Base-by-base conservation (phyloP, 2,888 invertebrate genomes). In the Monopis laevigella region DNA sequence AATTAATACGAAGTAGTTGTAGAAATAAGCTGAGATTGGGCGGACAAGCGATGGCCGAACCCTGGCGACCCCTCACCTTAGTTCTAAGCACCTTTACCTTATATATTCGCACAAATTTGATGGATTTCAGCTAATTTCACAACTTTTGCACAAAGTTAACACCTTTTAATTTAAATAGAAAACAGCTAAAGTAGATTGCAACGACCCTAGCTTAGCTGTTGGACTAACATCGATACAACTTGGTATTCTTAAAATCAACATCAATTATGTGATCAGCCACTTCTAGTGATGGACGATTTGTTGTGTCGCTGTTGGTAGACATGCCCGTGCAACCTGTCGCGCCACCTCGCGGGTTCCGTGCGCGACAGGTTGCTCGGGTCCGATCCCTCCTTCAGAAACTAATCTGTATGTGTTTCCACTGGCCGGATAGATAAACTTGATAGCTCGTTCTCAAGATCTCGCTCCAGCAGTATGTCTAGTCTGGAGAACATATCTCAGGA, bases 381-480 rank as follows among this genome's bases (percentile, higher is more conserved):
- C n/a, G n/a, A n/a, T n/a, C 6, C 24, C 6, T 24, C 24, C 24
- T 5, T 36, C 52, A 57, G 63, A 57, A 57, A 56, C 60, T 73
- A 69, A 71, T 58, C 57, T 55, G 51, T 53, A 48, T 61, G 57
- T 61, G 59, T 73, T 59, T 65, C 62, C 59, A 68, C 71, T 66
- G 88, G 88, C 82, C 88, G 90, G 82, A 84, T 86, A 96, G 96
- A 97, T 86, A 96, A 96, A 85, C 86, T 94, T 86, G 97, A 97
- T 85, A 93, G 90, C 75, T 92, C 94, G 57, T 97, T 97, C 84
- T 96, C 96, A 59, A 87, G 97, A 70, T 98, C 97, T 54, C 88
- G 97, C 62, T 96, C 96, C 72, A 96, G 96, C 74, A 96, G 95
- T 77, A 96, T 96, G 91, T 96, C 96, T 62, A 97, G 96, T 75